Evolutionary conservation across 2,113 vertebrate genomes (phyloP), one percentile per base, ranked within the genome.

Genomic region (Eurystomus gularis): DNA sequence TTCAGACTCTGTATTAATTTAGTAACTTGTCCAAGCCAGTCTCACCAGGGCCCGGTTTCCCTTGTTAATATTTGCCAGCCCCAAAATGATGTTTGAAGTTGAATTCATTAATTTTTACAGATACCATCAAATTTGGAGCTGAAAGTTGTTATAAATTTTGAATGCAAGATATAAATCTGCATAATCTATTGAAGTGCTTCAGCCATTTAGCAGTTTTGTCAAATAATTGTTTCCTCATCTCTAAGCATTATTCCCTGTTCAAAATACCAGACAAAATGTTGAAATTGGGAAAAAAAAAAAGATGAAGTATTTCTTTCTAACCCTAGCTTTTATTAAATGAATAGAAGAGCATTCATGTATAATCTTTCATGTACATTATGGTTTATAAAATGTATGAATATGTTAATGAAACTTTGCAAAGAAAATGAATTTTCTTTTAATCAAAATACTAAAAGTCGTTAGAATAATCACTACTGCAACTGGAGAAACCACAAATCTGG

Each of bases 31-130:
- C 42, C 35, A 55, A 89, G 52, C 9, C 73, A 82, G 61, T 64
- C 61, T 79, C 70, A 87, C 15, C 29, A 71, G 66, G 23, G 7
- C 35, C 21, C 21, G 25, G 29, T 75, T 68, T 85, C 71, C 52
- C 61, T 39, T 82, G 52, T 37, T 90, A 93, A 82, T 94, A 91
- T 75, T 93, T 87, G 60, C 51, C 65, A 86, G 37, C 6, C 33
- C 54, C 65, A 93, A 88, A 84, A 61, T 61, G 10, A 73, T 81
- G 37, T 70, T 70, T 91, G 73, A 95, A 82, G 55, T 81, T 68
- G 23, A 84, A 55, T 46, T 79, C 48, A 83, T 88, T 95, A 91
- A 80, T 95, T 72, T 76, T 93, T 86, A 91, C 60, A 81, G 77
- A 80, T 26, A 83, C 12, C 31, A 93, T 58, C 44, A 94, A 80